phyloP scores from a whole-genome alignment of 2,113 vertebrate species.

The Eulemur macaco region DNA sequence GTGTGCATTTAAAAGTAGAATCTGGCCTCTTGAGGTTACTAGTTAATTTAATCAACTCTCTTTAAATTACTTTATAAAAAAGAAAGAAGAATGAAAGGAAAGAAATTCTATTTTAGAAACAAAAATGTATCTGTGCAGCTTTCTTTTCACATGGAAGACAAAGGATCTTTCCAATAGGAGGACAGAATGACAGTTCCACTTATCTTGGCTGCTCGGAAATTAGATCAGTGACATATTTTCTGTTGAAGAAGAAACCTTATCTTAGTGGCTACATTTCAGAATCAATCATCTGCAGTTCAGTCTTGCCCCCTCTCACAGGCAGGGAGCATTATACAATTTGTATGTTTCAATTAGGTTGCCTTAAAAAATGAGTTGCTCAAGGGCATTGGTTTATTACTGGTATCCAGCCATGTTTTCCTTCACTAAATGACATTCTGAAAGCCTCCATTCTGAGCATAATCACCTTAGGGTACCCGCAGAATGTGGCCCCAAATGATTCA shows the following conservation, averaged over 20 bases:
- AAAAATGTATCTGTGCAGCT: slow-evolving; percentile 5
- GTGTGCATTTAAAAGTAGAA: slow-evolving; percentile 4
- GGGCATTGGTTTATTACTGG: slow-evolving; percentile 84
- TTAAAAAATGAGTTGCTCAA: slow-evolving; percentile 83
- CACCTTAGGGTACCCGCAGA: slow-evolving; percentile 81
- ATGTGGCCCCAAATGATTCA: slow-evolving; percentile 79
- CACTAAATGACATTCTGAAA: slow-evolving; percentile 84
- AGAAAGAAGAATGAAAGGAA: background rate
- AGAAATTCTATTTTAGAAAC: slow-evolving; percentile 54
- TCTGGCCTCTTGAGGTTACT: background rate
- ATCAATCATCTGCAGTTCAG: slow-evolving; percentile 63
- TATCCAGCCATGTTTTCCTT: slow-evolving; percentile 84
- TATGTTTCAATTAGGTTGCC: slow-evolving; percentile 82
- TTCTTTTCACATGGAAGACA: slow-evolving; percentile 44
- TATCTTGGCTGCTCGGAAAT: slow-evolving; percentile 67
- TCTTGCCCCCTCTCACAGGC: slow-evolving; percentile 67
- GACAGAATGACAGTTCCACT: slow-evolving; percentile 59
- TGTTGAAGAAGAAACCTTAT: slow-evolving; percentile 67
- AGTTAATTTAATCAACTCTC: slow-evolving; percentile 50
- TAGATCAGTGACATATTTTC: slow-evolving; percentile 69
- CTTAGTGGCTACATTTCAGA: slow-evolving; percentile 55
- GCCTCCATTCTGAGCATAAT: slow-evolving; percentile 82
- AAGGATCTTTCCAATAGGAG: slow-evolving; percentile 17
- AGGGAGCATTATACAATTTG: slow-evolving; percentile 77
- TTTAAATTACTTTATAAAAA: slow-evolving; percentile 53